Percentiles rank a stretch among this genome's conserved stretches.
These are phyloP conservation scores for Tuberolachnus salignus DNA, from an alignment of 2,888 invertebrate species.

Conservation along the genomic window DNA sequence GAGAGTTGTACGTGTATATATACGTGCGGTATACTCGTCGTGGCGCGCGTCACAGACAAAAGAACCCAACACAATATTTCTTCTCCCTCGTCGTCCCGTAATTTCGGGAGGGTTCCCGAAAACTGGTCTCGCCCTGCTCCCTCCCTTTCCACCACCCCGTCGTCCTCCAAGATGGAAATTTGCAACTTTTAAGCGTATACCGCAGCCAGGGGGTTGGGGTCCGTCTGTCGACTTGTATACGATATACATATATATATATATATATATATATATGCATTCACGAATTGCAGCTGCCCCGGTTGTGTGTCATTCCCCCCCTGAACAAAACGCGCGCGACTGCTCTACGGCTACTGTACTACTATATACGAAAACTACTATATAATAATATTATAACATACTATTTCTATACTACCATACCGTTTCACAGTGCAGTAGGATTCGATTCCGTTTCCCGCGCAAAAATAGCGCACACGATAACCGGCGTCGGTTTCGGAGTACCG, in stretches of 20 bases:
- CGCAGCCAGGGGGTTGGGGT: not conserved
- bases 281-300: slow-evolving; percentile 52
- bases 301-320: slow-evolving; percentile 50
- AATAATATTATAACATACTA: not conserved
- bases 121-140: slow-evolving; percentile 49
- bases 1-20: slow-evolving; percentile 24
- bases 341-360: slow-evolving; percentile 19
- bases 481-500: not conserved
- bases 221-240: slow-evolving; percentile 54
- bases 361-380: slow-evolving; percentile 1
- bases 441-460: slow-evolving; percentile 4
- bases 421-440: not conserved
- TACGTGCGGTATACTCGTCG: slow-evolving; percentile 14
- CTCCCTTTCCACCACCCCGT: not conserved
- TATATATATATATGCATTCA: too few relatives aligned
- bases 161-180: slow-evolving; percentile 53
- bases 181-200: slow-evolving; percentile 51
- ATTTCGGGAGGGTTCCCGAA: slow-evolving; percentile 52
- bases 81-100: slow-evolving; percentile 45
- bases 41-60: slow-evolving; percentile 53
- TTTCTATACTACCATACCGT: not conserved
- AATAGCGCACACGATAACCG: not conserved
- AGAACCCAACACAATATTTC: slow-evolving; percentile 56
- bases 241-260: too few relatives aligned
- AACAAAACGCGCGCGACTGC: not conserved